Percentiles rank a stretch among this genome's conserved stretches.
phyloP scores from a whole-genome alignment of 2,888 invertebrate genomes.

The Diarsia dahlii region DNA sequence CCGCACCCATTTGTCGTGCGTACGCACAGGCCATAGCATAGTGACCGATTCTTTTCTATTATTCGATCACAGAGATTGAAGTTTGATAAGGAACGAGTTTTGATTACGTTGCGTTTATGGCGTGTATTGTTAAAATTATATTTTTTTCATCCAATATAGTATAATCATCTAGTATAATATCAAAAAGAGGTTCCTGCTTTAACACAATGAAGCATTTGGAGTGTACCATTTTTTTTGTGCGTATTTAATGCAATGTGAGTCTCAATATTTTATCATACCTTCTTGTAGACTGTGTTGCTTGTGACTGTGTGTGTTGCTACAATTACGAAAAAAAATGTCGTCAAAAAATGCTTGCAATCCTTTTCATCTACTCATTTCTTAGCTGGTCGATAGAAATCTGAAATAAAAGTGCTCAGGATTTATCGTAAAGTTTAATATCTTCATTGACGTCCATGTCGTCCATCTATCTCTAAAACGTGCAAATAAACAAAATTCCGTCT shows the following conservation, averaged over 20 bases:
- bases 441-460: background rate
- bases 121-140: background rate
- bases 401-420: background rate
- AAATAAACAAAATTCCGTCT: background rate
- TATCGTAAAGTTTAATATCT: background rate
- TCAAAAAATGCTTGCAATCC: background rate
- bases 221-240: background rate
- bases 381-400: background rate
- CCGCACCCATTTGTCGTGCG: slow-evolving; percentile 35
- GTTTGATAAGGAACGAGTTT: slow-evolving; percentile 34
- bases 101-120: slow-evolving; percentile 27
- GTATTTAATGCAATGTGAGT: background rate
- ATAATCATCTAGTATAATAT: background rate
- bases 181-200: background rate
- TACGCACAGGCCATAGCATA: slow-evolving; percentile 14
- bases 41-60: slow-evolving; percentile 18
- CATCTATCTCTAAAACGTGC: background rate
- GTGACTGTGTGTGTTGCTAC: too few relatives aligned
- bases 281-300: background rate
- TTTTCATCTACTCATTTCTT: background rate
- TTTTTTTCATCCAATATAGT: background rate
- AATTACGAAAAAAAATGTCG: too few relatives aligned
- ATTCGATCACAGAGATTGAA: slow-evolving; percentile 19
- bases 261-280: background rate
- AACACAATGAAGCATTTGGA: background rate